Evolutionary conservation across 2,888 invertebrate genomes (phyloP).

Genomic region (Margaritifera margaritifera): DNA sequence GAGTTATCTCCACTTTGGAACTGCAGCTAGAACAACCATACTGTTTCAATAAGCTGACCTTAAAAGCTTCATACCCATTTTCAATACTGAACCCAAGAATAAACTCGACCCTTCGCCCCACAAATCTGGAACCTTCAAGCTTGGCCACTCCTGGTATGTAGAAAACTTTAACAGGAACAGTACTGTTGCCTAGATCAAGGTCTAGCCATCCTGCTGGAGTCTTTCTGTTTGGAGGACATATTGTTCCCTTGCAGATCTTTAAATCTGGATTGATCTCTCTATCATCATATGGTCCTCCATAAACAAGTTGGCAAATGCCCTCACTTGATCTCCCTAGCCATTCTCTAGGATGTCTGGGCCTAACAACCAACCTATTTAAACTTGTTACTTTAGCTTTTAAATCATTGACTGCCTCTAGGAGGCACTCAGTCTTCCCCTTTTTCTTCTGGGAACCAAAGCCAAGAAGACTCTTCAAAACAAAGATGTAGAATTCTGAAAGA

Average conservation of each 20-base stretch:
- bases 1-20: slow-evolving; percentile 11
- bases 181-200: slow-evolving; percentile 34
- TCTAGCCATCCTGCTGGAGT: slow-evolving; percentile 25
- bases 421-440: slow-evolving; percentile 18
- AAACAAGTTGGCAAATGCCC: slow-evolving; percentile 22
- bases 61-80: slow-evolving; percentile 26
- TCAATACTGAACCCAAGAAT: slow-evolving; percentile 22
- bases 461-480: slow-evolving; percentile 33
- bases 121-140: slow-evolving; percentile 20
- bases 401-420: slow-evolving; percentile 25
- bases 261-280: slow-evolving; percentile 8
- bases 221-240: slow-evolving; percentile 35
- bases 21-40: slow-evolving; percentile 14
- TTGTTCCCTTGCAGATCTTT: slow-evolving; percentile 27
- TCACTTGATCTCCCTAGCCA: slow-evolving; percentile 31
- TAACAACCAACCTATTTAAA: slow-evolving; percentile 14
- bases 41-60: slow-evolving; percentile 14
- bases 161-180: slow-evolving; percentile 25
- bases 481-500: slow-evolving; percentile 30
- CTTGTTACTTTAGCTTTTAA: slow-evolving; percentile 24
- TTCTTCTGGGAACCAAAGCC: slow-evolving; percentile 28
- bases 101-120: slow-evolving; percentile 31
- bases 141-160: slow-evolving; percentile 22
- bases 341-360: slow-evolving; percentile 32
- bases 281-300: slow-evolving; percentile 17